Evolutionary conservation across 1,140 invertebrate species (phyloP), one percentile per base, ranked within the genome.

Genomic region (Ylistrum balloti): DNA sequence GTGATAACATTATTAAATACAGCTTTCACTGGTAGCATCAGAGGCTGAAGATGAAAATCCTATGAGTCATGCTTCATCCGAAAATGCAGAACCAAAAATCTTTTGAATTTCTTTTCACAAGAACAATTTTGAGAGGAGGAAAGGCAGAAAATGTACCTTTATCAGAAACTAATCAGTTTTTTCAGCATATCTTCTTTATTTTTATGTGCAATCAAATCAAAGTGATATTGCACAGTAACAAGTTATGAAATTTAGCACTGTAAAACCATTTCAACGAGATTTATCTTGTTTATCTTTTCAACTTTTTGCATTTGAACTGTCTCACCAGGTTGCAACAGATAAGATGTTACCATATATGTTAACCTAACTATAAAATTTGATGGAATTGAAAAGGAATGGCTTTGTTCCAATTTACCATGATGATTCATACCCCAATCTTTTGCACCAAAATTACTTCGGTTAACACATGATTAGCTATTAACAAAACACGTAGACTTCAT

Each of bases 91-190:
- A 74, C 56, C 56, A 74, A n/a, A 74, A 74, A 74, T n/a, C 1
- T 74, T 74, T 74, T 74, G 56, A 74, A n/a, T 74, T 74, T 74
- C n/a, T n/a, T n/a, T 74, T 74, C n/a, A 74, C 56, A 74, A 38
- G 35, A 38, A 45, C 41, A 45, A 74, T 22, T n/a, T 74, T 0
- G 56, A 11, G 56, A 74, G 56, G 56, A n/a, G 28, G 17, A n/a
- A 74, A 28, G 20, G 22, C 56, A 28, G 0, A 74, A 28, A 5
- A 7, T 56, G 13, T 20, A 28, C 56, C n/a, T 74, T n/a, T n/a
- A 28, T 28, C 22, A 28, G n/a, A 74, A 28, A 28, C 0, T 74
- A n/a, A 74, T 28, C 15, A 74, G 0, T 28, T 74, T 45, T 74
- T 28, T 9, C 28, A 5, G 7, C n/a, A 74, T 74, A 28, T 74